Conservation (phyloP, 2,888 invertebrate genomes). For the Aphidius colemani region DNA sequence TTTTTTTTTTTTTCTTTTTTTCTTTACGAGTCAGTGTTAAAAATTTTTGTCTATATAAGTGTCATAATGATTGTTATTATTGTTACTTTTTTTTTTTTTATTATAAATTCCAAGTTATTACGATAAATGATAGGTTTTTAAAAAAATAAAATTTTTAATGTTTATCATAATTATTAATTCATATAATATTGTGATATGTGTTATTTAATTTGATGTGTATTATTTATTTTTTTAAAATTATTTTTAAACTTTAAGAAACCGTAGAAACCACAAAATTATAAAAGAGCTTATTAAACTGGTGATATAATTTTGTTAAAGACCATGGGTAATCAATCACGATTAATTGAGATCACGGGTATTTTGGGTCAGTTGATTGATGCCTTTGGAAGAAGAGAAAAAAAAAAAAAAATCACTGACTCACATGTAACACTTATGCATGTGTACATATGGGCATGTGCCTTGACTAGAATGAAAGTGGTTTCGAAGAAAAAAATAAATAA, state of each 20-base stretch:
- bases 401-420: neutral
- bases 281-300: no score
- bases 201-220: no score
- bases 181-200: no score
- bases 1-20: no score
- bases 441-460: neutral
- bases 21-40: no score
- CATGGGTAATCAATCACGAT: slow-evolving; percentile 29
- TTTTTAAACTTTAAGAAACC: no score
- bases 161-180: no score
- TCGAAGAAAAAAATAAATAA: slow-evolving; percentile 21
- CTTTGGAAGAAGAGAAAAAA: neutral
- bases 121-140: no score
- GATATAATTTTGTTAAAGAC: neutral
- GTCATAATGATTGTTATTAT: slow-evolving; percentile 5
- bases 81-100: no score
- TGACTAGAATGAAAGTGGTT: slow-evolving; percentile 15
- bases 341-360: slow-evolving; percentile 26
- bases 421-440: neutral
- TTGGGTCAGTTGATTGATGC: slow-evolving; percentile 12
- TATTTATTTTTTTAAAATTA: no score
- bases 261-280: neutral
- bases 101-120: no score
- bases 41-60: neutral
- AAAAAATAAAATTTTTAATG: no score